Evolutionary conservation across 2,888 invertebrate genomes (phyloP).

Genomic region (Acronicta leporina): DNA sequence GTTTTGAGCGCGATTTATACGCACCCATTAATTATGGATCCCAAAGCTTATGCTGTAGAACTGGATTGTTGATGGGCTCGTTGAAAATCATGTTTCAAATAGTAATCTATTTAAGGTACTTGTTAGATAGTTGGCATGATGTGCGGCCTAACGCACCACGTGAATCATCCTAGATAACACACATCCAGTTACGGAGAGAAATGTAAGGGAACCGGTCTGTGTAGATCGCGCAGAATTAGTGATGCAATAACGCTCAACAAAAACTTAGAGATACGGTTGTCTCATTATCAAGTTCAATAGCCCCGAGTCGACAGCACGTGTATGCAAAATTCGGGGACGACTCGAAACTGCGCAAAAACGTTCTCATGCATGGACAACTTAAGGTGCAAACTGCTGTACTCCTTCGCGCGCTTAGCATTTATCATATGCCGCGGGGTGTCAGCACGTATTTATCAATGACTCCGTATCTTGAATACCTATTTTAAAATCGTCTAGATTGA

Average conservation of each 20-base stretch:
- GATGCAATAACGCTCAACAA: slow-evolving; percentile 81
- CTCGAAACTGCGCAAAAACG: slow-evolving; percentile 75
- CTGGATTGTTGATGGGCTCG: slow-evolving; percentile 70
- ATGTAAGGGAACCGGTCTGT: slow-evolving; percentile 59
- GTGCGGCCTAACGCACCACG: slow-evolving; percentile 43
- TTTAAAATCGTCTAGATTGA: slow-evolving; percentile 67
- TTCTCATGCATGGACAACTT: slow-evolving; percentile 72
- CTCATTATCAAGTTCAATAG: slow-evolving; percentile 89
- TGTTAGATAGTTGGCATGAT: slow-evolving; percentile 17
- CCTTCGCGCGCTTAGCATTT: slow-evolving; percentile 72
- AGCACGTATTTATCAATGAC: slow-evolving; percentile 85
- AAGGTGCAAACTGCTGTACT: slow-evolving; percentile 81
- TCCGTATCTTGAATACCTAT: slow-evolving; percentile 69
- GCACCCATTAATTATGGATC: slow-evolving; percentile 76
- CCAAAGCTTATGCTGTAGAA: slow-evolving; percentile 70
- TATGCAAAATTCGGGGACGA: slow-evolving; percentile 82
- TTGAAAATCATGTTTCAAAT: slow-evolving; percentile 51
- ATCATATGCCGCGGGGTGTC: slow-evolving; percentile 80
- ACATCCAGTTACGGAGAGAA: slow-evolving; percentile 50
- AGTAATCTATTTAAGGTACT: slow-evolving; percentile 14
- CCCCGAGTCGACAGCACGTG: slow-evolving; percentile 85
- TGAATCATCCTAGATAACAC: slow-evolving; percentile 65
- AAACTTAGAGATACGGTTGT: slow-evolving; percentile 80
- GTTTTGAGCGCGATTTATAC: slow-evolving; percentile 77
- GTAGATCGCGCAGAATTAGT: slow-evolving; percentile 69